phyloP scores from a whole-genome alignment of 2,888 invertebrate species.

The Clunio marinus region DNA sequence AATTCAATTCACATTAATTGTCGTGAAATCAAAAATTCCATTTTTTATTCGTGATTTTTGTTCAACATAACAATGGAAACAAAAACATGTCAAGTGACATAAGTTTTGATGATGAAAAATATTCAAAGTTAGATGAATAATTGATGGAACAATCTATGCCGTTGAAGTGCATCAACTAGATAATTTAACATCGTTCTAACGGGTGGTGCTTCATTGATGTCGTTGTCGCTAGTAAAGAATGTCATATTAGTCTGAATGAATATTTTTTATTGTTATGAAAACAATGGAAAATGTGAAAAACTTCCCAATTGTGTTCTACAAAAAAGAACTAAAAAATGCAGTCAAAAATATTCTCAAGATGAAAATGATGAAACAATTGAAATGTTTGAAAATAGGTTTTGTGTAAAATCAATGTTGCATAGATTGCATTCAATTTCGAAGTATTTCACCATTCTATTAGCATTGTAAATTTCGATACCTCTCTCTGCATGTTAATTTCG shows the following conservation, averaged over 20 bases:
- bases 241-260: background rate
- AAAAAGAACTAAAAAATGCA: too few species aligned
- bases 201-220: conserved; percentile 2
- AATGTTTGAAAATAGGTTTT: background rate
- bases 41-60: too few species aligned
- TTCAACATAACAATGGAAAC: background rate
- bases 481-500: background rate
- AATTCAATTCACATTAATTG: too few species aligned
- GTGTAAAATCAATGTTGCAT: conserved; percentile 4
- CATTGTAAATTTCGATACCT: background rate
- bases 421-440: conserved; percentile 7
- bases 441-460: background rate
- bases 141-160: conserved; percentile 31
- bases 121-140: conserved; percentile 36
- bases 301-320: too few species aligned
- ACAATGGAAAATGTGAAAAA: too few species aligned
- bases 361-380: conserved; percentile 7
- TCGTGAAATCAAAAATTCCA: too few species aligned
- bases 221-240: background rate
- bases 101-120: too few species aligned
- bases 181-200: background rate
- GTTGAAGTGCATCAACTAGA: background rate
- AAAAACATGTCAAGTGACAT: background rate
- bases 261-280: background rate
- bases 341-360: background rate